These are phyloP conservation scores for Diaperis boleti DNA, from an alignment of 2,888 invertebrate genomes.

Conservation along the genomic window DNA sequence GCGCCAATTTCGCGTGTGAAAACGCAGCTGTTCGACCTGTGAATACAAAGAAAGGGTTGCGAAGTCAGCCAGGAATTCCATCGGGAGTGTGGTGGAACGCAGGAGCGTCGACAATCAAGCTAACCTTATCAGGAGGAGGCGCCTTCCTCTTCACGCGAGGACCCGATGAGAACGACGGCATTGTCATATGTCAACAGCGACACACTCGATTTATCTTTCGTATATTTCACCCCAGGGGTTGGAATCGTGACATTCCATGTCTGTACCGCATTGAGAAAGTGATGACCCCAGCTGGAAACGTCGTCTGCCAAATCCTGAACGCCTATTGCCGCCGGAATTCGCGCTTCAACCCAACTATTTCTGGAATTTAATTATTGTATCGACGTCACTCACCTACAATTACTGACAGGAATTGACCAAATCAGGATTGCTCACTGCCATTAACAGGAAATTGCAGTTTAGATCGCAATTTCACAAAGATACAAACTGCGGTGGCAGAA, in stretches of 20 bases:
- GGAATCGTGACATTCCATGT: slow-evolving; percentile 58
- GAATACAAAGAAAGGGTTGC: slow-evolving; percentile 42
- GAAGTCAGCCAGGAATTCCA: slow-evolving; percentile 37
- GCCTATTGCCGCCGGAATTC: slow-evolving; percentile 33
- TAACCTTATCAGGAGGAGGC: slow-evolving; percentile 52
- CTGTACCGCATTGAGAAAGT: slow-evolving; percentile 53
- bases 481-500: neutral
- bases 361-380: slow-evolving; percentile 39
- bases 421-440: neutral
- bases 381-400: slow-evolving; percentile 21
- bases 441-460: neutral
- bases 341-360: slow-evolving; percentile 15
- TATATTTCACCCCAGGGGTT: slow-evolving; percentile 61
- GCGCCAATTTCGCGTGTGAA: slow-evolving; percentile 44
- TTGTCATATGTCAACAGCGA: slow-evolving; percentile 64
- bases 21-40: slow-evolving; percentile 37
- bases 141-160: slow-evolving; percentile 45
- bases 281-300: slow-evolving; percentile 44
- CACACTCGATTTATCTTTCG: slow-evolving; percentile 64
- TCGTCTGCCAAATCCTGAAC: slow-evolving; percentile 30
- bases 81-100: slow-evolving; percentile 38
- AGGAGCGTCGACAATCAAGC: slow-evolving; percentile 45
- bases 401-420: slow-evolving; percentile 2
- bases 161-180: slow-evolving; percentile 54
- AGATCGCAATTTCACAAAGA: neutral